phyloP scores from a whole-genome alignment of 1,140 invertebrate species.

The Drosophila gunungcola region DNA sequence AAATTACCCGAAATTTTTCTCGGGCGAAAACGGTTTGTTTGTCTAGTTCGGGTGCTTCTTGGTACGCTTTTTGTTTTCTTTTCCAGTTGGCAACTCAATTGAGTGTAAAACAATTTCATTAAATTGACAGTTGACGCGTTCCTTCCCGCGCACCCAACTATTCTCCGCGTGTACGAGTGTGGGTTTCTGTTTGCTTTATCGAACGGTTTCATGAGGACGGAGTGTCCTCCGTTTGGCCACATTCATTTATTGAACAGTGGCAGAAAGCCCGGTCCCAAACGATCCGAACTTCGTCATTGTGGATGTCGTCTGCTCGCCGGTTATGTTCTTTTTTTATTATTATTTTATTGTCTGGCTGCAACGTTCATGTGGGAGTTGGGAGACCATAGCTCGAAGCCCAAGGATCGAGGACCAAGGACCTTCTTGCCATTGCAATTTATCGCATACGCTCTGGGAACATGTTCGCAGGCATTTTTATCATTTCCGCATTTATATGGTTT shows the following conservation, averaged over 20 bases:
- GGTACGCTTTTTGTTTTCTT: constrained; percentile 51
- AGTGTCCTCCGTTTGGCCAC: constrained; percentile 31
- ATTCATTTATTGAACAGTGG: constrained; percentile 61
- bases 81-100: constrained; percentile 80
- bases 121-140: constrained; percentile 46
- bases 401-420: constrained; percentile 25
- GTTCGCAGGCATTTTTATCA: constrained; percentile 80
- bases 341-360: constrained; percentile 76
- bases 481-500: constrained; percentile 83
- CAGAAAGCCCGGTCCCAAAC: constrained; percentile 14
- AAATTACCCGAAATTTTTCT: constrained; percentile 47
- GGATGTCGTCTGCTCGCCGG: constrained; percentile 43
- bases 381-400: neutral
- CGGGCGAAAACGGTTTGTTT: constrained; percentile 42
- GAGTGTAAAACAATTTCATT: constrained; percentile 84
- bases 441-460: constrained; percentile 76
- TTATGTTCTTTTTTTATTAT: constrained; percentile 75
- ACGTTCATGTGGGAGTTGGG: constrained; percentile 13
- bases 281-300: constrained; percentile 51
- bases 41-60: constrained; percentile 40
- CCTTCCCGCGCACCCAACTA: constrained; percentile 5
- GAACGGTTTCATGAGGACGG: constrained; percentile 7
- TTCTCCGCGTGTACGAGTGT: constrained; percentile 26
- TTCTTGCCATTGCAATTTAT: constrained; percentile 74
- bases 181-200: constrained; percentile 20